Conservation (phyloP, 2,888 invertebrate genomes). For the Nemapogon koenigi region DNA sequence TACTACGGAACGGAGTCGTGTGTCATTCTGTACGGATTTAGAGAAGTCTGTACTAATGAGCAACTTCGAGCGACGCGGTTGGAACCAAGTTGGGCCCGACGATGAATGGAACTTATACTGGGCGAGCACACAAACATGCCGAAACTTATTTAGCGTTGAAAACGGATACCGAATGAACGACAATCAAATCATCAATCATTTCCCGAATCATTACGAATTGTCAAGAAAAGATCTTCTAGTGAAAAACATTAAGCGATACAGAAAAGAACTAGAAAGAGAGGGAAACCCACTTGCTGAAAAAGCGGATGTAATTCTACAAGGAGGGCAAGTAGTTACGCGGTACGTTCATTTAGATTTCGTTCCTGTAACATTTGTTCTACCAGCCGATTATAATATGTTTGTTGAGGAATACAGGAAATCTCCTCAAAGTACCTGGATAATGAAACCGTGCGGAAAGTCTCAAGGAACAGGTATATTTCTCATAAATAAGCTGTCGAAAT, state of each 20-base stretch:
- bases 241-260: conserved; percentile 93
- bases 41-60: conserved; percentile 92
- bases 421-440: conserved; percentile 96
- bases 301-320: conserved; percentile 44
- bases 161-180: conserved; percentile 91
- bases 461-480: conserved; percentile 95
- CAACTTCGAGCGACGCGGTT: conserved; percentile 91
- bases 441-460: conserved; percentile 96
- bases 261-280: conserved; percentile 91
- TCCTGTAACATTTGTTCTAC: conserved; percentile 91
- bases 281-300: conserved; percentile 87
- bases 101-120: conserved; percentile 98
- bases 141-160: conserved; percentile 90
- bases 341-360: conserved; percentile 90
- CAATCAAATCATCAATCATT: conserved; percentile 94
- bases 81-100: conserved; percentile 86
- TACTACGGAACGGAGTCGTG: conserved; percentile 53
- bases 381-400: conserved; percentile 96
- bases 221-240: conserved; percentile 95
- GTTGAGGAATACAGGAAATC: conserved; percentile 95
- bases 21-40: conserved; percentile 82
- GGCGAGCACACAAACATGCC: conserved; percentile 91
- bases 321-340: conserved; percentile 72
- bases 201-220: conserved; percentile 94
- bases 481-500: conserved; percentile 92